phyloP scores from a whole-genome alignment of 2,888 invertebrate genomes.

The Coleophora deauratella region DNA sequence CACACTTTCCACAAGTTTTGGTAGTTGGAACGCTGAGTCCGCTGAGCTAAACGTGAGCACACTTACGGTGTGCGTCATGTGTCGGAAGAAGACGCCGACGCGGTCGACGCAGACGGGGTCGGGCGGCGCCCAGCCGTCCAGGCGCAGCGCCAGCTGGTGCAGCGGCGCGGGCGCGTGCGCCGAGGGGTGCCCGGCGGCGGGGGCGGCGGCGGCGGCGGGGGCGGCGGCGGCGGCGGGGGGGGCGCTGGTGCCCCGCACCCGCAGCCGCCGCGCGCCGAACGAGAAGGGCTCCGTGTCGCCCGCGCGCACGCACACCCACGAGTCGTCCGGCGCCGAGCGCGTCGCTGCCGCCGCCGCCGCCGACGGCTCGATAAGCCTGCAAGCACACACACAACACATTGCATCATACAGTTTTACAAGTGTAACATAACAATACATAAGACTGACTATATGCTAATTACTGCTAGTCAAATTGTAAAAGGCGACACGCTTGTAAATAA shows the following conservation, averaged over 20 bases:
- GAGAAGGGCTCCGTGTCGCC: slow-evolving; percentile 87
- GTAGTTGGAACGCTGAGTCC: too few relatives aligned
- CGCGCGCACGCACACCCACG: slow-evolving; percentile 76
- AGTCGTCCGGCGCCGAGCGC: slow-evolving; percentile 50
- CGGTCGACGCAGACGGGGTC: slow-evolving; percentile 95
- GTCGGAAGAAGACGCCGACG: slow-evolving; percentile 95
- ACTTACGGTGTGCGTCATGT: slow-evolving; percentile 47
- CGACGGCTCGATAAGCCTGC: slow-evolving; percentile 34
- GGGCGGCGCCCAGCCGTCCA: slow-evolving; percentile 91
- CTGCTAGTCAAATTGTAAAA: too few relatives aligned
- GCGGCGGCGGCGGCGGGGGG: slow-evolving; percentile 85
- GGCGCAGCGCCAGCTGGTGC: slow-evolving; percentile 90
- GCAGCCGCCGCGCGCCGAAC: slow-evolving; percentile 78
- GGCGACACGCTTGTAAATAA: too few relatives aligned
- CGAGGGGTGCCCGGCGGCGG: slow-evolving; percentile 80
- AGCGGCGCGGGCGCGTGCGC: slow-evolving; percentile 84
- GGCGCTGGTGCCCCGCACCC: slow-evolving; percentile 80
- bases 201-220: slow-evolving; percentile 89
- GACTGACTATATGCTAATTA: too few relatives aligned
- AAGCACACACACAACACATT: not conserved
- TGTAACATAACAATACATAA: too few relatives aligned
- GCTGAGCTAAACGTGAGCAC: too few relatives aligned
- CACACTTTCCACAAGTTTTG: too few relatives aligned
- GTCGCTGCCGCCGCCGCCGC: slow-evolving; percentile 19
- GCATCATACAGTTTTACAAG: too few relatives aligned